phyloP scores from a whole-genome alignment of 2,797 vertebrate species.

The Tamandua tetradactyla region DNA sequence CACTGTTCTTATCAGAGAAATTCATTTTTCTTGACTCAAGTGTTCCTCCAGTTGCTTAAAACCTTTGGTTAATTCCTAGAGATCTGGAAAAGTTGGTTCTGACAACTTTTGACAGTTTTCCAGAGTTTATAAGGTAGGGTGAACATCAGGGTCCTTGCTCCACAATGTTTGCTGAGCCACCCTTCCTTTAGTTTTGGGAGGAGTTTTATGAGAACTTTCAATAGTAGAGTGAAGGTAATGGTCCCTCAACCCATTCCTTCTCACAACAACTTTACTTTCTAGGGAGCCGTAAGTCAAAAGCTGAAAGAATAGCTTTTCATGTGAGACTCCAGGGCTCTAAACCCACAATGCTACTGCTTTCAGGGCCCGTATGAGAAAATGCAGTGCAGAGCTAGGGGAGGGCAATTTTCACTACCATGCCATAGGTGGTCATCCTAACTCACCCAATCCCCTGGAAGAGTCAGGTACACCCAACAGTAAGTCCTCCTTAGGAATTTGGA shows the following conservation, averaged over 20 bases:
- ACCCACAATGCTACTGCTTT: not conserved
- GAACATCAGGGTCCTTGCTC: not conserved
- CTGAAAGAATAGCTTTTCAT: not conserved
- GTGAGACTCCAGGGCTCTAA: too few species aligned
- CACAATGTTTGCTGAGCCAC: not conserved
- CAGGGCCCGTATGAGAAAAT: not conserved
- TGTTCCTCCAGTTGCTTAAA: not conserved
- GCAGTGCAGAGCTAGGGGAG: not conserved
- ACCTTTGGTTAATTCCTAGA: not conserved
- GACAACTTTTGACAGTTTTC: not conserved
- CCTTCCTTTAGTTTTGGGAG: too few species aligned
- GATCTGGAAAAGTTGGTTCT: not conserved
- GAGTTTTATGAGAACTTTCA: not conserved
- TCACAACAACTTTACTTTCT: not conserved
- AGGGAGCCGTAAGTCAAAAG: not conserved
- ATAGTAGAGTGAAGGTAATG: not conserved
- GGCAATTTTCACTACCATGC: not conserved
- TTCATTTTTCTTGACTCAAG: too few species aligned
- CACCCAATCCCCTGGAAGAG: not conserved
- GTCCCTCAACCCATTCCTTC: too few species aligned
- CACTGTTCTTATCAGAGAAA: not conserved
- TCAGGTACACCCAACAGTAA: not conserved
- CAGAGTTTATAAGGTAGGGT: not conserved
- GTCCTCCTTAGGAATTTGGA: not conserved
- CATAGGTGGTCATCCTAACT: not conserved